Conservation (phyloP, 1,140 invertebrate species). For the Pogonomyrmex barbatus region DNA sequence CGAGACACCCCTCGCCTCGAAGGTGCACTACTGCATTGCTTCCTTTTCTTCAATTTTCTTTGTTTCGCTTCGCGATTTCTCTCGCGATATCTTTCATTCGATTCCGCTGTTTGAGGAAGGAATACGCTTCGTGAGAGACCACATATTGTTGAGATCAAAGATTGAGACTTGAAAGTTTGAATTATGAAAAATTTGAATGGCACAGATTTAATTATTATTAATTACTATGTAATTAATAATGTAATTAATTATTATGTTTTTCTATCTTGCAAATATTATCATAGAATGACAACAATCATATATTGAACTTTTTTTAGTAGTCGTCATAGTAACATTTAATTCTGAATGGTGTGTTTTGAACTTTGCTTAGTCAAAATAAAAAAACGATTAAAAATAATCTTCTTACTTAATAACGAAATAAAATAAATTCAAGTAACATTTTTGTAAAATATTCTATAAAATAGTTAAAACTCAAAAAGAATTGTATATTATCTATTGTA, state of each 20-base stretch:
- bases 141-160: not conserved
- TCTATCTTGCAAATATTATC: not conserved
- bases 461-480: not conserved
- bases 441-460: not conserved
- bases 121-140: not conserved
- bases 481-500: not conserved
- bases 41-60: slow-evolving; percentile 49
- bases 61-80: slow-evolving; percentile 64
- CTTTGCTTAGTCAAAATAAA: not conserved
- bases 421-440: not conserved
- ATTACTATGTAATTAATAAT: too few species aligned
- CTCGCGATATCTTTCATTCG: slow-evolving; percentile 73
- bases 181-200: not conserved
- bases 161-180: not conserved
- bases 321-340: not conserved
- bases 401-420: not conserved
- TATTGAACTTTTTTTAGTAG: not conserved
- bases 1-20: slow-evolving; percentile 77
- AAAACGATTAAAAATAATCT: not conserved
- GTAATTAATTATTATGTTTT: too few species aligned
- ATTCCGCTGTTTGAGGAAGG: not conserved
- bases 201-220: not conserved
- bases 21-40: slow-evolving; percentile 49
- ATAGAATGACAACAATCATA: not conserved
- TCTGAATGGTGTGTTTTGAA: not conserved